Evolutionary conservation across 2,113 vertebrate genomes (phyloP).

Genomic region (Dicaeum eximium): DNA sequence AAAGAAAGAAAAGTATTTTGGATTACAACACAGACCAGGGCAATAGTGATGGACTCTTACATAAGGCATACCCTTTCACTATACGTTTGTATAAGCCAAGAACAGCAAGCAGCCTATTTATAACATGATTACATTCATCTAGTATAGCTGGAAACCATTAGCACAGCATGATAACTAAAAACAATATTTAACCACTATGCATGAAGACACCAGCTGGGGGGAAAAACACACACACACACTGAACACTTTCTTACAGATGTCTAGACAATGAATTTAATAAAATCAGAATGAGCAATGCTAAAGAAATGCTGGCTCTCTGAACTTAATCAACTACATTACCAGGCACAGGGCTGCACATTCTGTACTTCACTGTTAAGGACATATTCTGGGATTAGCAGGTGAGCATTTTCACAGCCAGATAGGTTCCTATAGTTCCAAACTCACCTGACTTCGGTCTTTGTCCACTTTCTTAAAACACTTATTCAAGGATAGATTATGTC

Average conservation of each 20-base stretch:
- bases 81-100: constrained; percentile 26
- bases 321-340: background rate
- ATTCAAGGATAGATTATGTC: constrained; percentile 96
- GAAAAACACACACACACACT: background rate
- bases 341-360: background rate
- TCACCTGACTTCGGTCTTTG: constrained; percentile 98
- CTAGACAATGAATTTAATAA: constrained; percentile 47
- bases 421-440: background rate
- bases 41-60: background rate
- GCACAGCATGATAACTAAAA: constrained; percentile 32
- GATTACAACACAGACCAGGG: background rate
- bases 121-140: constrained; percentile 29
- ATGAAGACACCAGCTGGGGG: constrained; percentile 51
- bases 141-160: constrained; percentile 41
- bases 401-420: background rate
- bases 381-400: background rate
- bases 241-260: constrained; percentile 16
- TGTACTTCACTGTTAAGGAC: background rate
- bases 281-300: constrained; percentile 3
- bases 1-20: background rate
- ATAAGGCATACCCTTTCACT: constrained; percentile 44
- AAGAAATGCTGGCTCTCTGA: constrained; percentile 7
- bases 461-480: constrained; percentile 99
- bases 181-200: constrained; percentile 20
- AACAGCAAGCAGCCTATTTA: constrained; percentile 15